Conservation (phyloP, 2,797 vertebrate genomes). For the Spinibarbus caldwelli region DNA sequence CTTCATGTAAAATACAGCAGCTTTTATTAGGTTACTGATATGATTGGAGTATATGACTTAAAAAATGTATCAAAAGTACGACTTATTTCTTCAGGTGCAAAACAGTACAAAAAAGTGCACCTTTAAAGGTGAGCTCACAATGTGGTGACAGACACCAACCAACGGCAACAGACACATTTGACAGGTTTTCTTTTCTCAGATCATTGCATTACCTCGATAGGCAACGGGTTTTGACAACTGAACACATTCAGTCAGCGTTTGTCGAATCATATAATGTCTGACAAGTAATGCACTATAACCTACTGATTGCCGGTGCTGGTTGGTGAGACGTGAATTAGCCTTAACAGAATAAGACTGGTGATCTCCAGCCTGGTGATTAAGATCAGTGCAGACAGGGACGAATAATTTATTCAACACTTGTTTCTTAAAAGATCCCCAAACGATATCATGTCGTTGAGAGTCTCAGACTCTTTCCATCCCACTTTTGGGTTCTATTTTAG, state of each 20-base stretch:
- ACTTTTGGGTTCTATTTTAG: conserved; percentile 36
- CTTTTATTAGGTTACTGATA: not conserved
- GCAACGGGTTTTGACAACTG: not conserved
- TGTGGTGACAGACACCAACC: not conserved
- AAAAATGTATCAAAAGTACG: not conserved
- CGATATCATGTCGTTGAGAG: conserved; percentile 4
- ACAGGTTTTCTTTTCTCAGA: not conserved
- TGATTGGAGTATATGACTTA: not conserved
- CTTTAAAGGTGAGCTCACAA: not conserved
- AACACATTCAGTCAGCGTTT: not conserved
- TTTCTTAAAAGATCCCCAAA: conserved; percentile 33
- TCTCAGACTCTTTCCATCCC: conserved; percentile 34
- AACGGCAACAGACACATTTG: too few species aligned
- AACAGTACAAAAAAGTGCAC: not conserved
- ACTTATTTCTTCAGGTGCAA: not conserved
- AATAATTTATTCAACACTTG: conserved; percentile 28
- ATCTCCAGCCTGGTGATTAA: conserved; percentile 5
- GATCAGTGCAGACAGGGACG: not conserved
- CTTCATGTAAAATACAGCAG: not conserved
- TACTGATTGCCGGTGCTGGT: not conserved
- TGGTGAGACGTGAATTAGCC: not conserved
- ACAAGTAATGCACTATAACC: not conserved
- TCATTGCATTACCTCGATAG: not conserved
- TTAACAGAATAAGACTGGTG: not conserved
- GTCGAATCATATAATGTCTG: not conserved